phyloP scores from a whole-genome alignment of 2,888 invertebrate genomes.

The Luperina nickerlii region DNA sequence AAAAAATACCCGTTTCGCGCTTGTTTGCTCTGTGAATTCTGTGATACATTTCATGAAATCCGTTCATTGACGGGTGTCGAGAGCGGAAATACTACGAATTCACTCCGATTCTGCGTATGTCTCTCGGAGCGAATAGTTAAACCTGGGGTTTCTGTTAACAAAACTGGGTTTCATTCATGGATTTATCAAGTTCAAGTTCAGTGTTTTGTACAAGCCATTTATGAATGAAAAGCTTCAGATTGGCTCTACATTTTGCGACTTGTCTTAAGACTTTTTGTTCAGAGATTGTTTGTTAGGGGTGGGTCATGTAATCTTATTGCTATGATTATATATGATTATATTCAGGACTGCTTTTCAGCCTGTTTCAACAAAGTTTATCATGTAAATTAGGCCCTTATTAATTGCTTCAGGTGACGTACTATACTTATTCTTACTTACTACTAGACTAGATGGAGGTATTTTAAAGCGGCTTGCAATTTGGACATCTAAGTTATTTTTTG shows the following conservation, averaged over 20 bases:
- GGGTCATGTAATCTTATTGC: background rate
- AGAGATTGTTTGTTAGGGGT: background rate
- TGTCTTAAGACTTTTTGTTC: constrained; percentile 2
- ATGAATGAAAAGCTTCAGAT: constrained; percentile 34
- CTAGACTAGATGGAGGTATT: background rate
- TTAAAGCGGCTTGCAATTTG: background rate
- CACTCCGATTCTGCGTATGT: background rate
- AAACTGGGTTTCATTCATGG: constrained; percentile 17
- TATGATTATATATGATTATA: background rate
- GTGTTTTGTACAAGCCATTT: background rate
- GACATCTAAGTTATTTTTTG: background rate
- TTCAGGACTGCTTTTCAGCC: background rate
- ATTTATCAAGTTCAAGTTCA: background rate
- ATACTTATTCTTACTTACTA: background rate
- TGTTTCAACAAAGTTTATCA: background rate
- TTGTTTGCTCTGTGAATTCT: constrained; percentile 9
- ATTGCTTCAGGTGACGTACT: background rate
- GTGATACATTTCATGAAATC: constrained; percentile 9
- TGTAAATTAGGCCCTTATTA: background rate
- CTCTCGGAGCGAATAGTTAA: background rate
- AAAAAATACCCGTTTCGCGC: background rate
- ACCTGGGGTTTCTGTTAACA: background rate
- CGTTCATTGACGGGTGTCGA: constrained; percentile 18
- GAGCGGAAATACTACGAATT: background rate
- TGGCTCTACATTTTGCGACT: background rate